Conservation (phyloP, 2,113 vertebrate species). For the Corythoichthys intestinalis region DNA sequence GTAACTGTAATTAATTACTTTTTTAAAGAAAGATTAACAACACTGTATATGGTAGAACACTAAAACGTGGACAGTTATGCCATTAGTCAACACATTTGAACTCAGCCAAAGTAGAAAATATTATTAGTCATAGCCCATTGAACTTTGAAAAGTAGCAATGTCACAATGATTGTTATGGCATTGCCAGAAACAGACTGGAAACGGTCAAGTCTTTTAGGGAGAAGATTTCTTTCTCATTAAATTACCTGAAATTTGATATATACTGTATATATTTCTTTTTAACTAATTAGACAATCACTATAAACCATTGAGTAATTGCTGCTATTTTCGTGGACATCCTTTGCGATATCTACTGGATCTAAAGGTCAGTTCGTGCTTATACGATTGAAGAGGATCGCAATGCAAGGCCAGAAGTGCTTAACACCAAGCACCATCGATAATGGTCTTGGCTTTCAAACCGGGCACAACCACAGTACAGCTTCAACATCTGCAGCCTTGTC, state of each 20-base stretch:
- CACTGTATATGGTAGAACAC: background rate
- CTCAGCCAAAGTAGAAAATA: background rate
- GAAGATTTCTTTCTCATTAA: too few species aligned
- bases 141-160: background rate
- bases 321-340: background rate
- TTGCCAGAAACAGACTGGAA: background rate
- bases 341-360: background rate
- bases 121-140: background rate
- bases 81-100: background rate
- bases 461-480: slow-evolving; percentile 14
- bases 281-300: too few species aligned
- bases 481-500: slow-evolving; percentile 29
- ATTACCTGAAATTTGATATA: too few species aligned
- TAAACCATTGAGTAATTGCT: too few species aligned
- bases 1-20: too few species aligned
- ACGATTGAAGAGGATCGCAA: background rate
- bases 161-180: background rate
- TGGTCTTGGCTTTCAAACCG: slow-evolving; percentile 8
- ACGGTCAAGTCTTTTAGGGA: background rate
- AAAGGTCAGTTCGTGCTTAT: background rate
- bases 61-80: background rate
- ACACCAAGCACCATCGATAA: background rate
- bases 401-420: background rate
- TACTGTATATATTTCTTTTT: too few species aligned
- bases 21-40: too few species aligned